Conservation (phyloP, 1,140 invertebrate genomes). For the Drosophila nikananu region DNA sequence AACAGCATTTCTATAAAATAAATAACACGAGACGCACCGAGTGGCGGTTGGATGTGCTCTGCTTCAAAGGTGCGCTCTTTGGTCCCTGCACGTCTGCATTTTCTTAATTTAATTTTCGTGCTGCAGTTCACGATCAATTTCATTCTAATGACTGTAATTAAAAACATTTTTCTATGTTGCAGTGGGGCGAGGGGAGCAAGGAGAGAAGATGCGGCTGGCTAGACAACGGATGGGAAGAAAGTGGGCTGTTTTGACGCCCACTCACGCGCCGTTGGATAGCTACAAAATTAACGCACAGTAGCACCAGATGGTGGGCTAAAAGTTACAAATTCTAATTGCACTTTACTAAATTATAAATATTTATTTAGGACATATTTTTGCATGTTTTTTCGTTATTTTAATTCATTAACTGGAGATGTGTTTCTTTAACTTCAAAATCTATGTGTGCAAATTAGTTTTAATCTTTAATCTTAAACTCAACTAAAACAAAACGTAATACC, state of each 20-base stretch:
- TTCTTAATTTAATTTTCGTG: conserved; percentile 80
- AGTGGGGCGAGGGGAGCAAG: not conserved
- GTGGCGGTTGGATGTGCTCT: conserved; percentile 1
- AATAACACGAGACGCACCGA: conserved; percentile 52
- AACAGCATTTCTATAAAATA: conserved; percentile 54
- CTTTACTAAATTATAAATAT: not conserved
- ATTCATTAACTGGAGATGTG: too few relatives aligned
- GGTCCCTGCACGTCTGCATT: conserved; percentile 46
- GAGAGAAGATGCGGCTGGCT: not conserved
- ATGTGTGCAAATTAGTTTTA: too few relatives aligned
- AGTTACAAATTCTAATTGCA: not conserved
- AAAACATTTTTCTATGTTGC: conserved; percentile 62
- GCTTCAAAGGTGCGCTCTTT: conserved; percentile 28
- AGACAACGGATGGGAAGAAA: not conserved
- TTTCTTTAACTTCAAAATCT: too few relatives aligned
- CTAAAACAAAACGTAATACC: not conserved
- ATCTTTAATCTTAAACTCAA: too few relatives aligned
- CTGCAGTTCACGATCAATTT: conserved; percentile 78
- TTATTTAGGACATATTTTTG: not conserved
- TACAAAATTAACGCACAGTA: conserved; percentile 59
- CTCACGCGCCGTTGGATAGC: conserved; percentile 56
- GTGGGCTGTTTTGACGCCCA: conserved; percentile 50
- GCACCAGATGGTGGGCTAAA: not conserved
- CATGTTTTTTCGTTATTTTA: not conserved
- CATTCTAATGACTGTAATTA: conserved; percentile 81